These are phyloP conservation scores for Himalopsyche tibetana DNA, from an alignment of 2,888 invertebrate genomes.

Conservation along the genomic window DNA sequence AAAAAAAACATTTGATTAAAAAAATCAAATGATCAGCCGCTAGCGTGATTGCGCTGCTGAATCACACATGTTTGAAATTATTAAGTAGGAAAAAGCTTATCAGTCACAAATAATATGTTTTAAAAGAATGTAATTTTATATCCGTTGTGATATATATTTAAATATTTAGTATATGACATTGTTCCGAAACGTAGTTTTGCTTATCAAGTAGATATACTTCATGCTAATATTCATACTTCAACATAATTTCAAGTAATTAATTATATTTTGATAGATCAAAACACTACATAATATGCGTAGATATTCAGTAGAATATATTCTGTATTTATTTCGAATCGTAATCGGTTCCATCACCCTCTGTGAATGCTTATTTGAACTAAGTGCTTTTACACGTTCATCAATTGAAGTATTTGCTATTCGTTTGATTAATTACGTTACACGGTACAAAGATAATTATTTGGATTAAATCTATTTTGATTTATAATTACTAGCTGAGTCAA, in stretches of 20 bases:
- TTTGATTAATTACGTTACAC: background rate
- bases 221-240: too few species aligned
- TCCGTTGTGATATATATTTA: too few species aligned
- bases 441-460: slow-evolving; percentile 3
- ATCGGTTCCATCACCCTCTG: slow-evolving; percentile 2
- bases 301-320: background rate
- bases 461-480: slow-evolving; percentile 28
- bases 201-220: too few species aligned
- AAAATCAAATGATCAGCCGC: too few species aligned
- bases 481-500: background rate
- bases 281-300: background rate
- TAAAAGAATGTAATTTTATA: too few species aligned
- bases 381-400: slow-evolving; percentile 17
- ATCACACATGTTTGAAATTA: too few species aligned
- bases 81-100: too few species aligned
- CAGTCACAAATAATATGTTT: too few species aligned
- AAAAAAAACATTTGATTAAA: too few species aligned
- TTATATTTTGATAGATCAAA: slow-evolving; percentile 10
- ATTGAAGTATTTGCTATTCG: slow-evolving; percentile 23
- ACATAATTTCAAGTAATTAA: background rate
- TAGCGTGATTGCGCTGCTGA: too few species aligned
- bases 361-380: slow-evolving; percentile 29
- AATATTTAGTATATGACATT: too few species aligned
- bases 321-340: background rate
- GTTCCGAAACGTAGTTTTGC: too few species aligned